phyloP scores from a whole-genome alignment of 35 echinoderm and acorn worm species.

The Holothuria glaberrima region DNA sequence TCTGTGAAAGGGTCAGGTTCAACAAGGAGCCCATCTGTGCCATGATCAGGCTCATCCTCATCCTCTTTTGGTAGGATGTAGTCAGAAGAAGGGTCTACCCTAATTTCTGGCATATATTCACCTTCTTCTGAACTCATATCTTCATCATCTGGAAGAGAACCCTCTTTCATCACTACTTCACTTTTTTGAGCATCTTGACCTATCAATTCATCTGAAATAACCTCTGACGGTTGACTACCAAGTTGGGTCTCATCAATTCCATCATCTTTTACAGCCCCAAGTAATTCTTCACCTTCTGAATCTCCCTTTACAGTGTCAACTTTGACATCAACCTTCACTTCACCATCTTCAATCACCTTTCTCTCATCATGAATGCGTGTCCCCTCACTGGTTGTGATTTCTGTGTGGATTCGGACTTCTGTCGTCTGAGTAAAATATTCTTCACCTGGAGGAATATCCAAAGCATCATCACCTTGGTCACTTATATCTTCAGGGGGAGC shows the following conservation, averaged over 20 bases:
- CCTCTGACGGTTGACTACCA: neutral
- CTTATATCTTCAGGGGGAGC: neutral
- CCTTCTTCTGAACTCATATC: slow-evolving; percentile 56
- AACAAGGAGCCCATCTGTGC: slow-evolving; percentile 31
- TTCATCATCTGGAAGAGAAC: slow-evolving; percentile 46
- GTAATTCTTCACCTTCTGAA: neutral
- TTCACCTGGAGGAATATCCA: neutral
- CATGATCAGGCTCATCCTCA: slow-evolving; percentile 29
- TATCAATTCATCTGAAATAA: neutral
- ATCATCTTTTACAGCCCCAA: slow-evolving; percentile 9
- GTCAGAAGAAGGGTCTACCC: slow-evolving; percentile 30
- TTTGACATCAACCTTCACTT: slow-evolving; percentile 46
- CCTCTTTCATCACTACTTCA: slow-evolving; percentile 38
- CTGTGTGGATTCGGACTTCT: slow-evolving; percentile 47
- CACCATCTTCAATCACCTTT: slow-evolving; percentile 34
- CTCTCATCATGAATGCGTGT: slow-evolving; percentile 34
- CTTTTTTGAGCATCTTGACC: neutral
- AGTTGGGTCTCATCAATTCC: slow-evolving; percentile 9
- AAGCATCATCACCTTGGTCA: neutral
- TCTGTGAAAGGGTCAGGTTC: slow-evolving; percentile 76
- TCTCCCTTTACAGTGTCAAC: slow-evolving; percentile 21
- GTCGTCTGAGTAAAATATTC: slow-evolving; percentile 22
- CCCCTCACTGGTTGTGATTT: slow-evolving; percentile 37
- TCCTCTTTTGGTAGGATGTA: slow-evolving; percentile 55
- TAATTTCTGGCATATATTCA: slow-evolving; percentile 51